A percentile compares a stretch with the other conserved stretches of the same genome.
Conservation (phyloP, 1,140 invertebrate species). For the Drosophila insularis region DNA sequence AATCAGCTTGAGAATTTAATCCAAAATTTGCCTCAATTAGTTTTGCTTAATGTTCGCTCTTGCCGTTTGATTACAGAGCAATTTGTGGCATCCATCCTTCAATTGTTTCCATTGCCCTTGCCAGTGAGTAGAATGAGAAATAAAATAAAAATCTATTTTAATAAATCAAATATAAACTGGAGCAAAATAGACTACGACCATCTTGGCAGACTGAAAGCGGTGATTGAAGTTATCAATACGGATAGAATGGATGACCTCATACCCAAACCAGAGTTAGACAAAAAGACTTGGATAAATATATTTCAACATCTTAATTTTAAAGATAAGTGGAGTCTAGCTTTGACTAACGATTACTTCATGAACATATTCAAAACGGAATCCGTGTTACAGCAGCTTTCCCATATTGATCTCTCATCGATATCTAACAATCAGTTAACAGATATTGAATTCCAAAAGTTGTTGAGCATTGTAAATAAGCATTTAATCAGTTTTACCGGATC, state of each 20-base stretch:
- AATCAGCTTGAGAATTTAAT: slow-evolving; percentile 21
- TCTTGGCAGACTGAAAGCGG: no score
- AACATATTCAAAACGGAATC: slow-evolving; percentile 1
- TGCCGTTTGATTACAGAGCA: background rate
- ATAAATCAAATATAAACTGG: slow-evolving; percentile 14
- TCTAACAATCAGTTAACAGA: background rate
- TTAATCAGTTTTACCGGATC: slow-evolving; percentile 40
- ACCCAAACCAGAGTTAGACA: background rate
- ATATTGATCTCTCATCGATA: slow-evolving; percentile 2
- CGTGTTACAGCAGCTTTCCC: background rate
- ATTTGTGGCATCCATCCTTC: background rate
- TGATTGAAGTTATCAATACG: background rate
- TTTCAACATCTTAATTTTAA: slow-evolving; percentile 28
- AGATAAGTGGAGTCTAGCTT: slow-evolving; percentile 19
- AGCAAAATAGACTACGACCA: background rate
- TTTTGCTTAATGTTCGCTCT: background rate
- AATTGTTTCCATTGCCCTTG: background rate
- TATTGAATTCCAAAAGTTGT: slow-evolving; percentile 11
- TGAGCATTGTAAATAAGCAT: background rate
- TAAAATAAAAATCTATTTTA: slow-evolving; percentile 13
- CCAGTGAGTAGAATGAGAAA: background rate
- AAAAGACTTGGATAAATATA: background rate
- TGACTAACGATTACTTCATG: background rate
- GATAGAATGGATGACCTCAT: background rate
- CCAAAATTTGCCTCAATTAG: background rate